These are phyloP conservation scores for Chamaedrilus cognettii DNA, from an alignment of 2,888 invertebrate genomes.

Conservation along the genomic window DNA sequence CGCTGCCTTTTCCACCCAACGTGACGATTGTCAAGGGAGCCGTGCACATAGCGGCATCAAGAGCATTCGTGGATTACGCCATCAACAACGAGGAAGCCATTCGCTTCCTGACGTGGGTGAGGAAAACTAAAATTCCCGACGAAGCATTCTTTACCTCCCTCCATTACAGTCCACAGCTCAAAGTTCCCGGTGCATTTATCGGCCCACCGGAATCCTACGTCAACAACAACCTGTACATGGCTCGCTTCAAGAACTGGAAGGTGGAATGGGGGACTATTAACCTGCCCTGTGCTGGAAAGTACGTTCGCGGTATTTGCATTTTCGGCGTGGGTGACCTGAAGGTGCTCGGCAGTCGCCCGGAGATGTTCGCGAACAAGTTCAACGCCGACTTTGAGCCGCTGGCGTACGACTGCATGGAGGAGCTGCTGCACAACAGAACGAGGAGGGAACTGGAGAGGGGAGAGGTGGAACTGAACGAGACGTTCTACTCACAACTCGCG, in stretches of 20 bases:
- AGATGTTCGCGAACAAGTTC: slow-evolving; percentile 53
- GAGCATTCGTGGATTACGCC: slow-evolving; percentile 33
- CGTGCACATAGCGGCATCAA: slow-evolving; percentile 31
- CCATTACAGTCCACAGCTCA: slow-evolving; percentile 46
- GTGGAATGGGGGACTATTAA: too few relatives aligned
- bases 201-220: neutral
- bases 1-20: too few relatives aligned
- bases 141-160: slow-evolving; percentile 48
- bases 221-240: neutral
- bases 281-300: slow-evolving; percentile 43
- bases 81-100: slow-evolving; percentile 36
- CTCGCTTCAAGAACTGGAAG: slow-evolving; percentile 28
- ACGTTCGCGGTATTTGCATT: slow-evolving; percentile 47
- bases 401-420: too few relatives aligned
- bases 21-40: too few relatives aligned
- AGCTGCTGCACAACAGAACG: slow-evolving; percentile 30
- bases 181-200: slow-evolving; percentile 40
- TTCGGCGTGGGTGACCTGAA: too few relatives aligned
- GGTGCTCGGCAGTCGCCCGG: slow-evolving; percentile 38
- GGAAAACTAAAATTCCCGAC: slow-evolving; percentile 44
- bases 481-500: too few relatives aligned
- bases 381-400: slow-evolving; percentile 27
- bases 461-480: neutral
- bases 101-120: slow-evolving; percentile 46
- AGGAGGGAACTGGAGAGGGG: slow-evolving; percentile 15